Conservation (phyloP, 2,113 vertebrate species). For the Suricata suricatta region DNA sequence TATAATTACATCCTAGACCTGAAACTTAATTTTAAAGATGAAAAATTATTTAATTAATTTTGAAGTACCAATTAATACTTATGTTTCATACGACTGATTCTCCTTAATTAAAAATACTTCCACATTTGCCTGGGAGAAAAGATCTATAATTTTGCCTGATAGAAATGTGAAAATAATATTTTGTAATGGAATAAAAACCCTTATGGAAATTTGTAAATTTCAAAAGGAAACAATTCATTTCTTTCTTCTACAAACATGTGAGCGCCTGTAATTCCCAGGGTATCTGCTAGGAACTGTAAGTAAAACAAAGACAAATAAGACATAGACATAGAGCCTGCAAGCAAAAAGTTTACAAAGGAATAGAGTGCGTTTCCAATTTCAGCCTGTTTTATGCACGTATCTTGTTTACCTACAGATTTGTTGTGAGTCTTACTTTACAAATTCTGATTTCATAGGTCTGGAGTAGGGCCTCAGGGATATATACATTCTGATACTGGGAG, state of each 20-base stretch:
- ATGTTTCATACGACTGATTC: constrained; percentile 7
- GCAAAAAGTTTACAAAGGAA: background rate
- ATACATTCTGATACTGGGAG: background rate
- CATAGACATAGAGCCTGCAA: background rate
- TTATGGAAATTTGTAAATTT: background rate
- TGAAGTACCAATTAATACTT: background rate
- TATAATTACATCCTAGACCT: constrained; percentile 58
- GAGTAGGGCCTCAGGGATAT: background rate
- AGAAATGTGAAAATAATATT: background rate
- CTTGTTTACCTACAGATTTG: background rate
- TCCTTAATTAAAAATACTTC: background rate
- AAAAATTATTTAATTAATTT: background rate
- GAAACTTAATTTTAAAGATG: constrained; percentile 24
- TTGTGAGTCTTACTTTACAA: background rate
- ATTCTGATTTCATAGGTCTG: background rate
- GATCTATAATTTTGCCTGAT: background rate
- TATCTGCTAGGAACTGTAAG: background rate
- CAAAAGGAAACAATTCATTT: constrained; percentile 9
- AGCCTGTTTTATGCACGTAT: background rate
- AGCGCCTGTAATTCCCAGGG: background rate
- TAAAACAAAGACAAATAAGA: background rate
- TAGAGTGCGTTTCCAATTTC: background rate
- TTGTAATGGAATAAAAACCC: background rate
- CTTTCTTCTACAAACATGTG: background rate
- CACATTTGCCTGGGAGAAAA: background rate